Conservation (phyloP, 2,113 vertebrate species). For the Merops nubicus region DNA sequence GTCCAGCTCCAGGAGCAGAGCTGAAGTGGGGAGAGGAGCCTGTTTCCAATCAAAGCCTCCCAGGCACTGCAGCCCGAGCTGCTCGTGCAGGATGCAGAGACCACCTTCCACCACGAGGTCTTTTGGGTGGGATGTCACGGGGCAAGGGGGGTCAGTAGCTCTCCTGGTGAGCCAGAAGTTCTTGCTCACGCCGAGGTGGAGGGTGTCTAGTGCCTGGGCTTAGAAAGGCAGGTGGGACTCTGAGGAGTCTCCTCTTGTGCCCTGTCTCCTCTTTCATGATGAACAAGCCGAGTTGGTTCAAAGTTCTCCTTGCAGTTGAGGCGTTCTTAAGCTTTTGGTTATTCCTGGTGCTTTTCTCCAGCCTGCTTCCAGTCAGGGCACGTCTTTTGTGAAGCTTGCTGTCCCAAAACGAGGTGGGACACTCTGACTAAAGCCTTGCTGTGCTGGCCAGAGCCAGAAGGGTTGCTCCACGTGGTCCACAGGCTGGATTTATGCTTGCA, state of each 20-base stretch:
- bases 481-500: not conserved
- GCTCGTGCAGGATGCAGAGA: not conserved
- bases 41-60: slow-evolving; percentile 61
- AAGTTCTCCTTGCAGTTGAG: not conserved
- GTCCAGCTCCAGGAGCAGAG: not conserved
- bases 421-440: not conserved
- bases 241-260: not conserved
- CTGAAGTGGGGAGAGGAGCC: slow-evolving; percentile 15
- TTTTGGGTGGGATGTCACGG: not conserved
- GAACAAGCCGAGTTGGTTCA: not conserved
- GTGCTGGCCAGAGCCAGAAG: not conserved
- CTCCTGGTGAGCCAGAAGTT: not conserved
- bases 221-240: not conserved
- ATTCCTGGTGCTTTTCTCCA: not conserved
- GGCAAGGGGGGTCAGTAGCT: not conserved
- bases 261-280: not conserved
- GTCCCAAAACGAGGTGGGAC: not conserved
- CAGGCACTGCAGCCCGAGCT: not conserved
- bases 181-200: not conserved
- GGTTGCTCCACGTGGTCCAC: not conserved
- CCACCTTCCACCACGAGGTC: not conserved
- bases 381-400: not conserved
- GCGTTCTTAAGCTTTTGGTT: not conserved
- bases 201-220: not conserved
- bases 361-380: not conserved